Evolutionary conservation across 2,888 invertebrate genomes (phyloP).

Genomic region (Cephonodes hylas): DNA sequence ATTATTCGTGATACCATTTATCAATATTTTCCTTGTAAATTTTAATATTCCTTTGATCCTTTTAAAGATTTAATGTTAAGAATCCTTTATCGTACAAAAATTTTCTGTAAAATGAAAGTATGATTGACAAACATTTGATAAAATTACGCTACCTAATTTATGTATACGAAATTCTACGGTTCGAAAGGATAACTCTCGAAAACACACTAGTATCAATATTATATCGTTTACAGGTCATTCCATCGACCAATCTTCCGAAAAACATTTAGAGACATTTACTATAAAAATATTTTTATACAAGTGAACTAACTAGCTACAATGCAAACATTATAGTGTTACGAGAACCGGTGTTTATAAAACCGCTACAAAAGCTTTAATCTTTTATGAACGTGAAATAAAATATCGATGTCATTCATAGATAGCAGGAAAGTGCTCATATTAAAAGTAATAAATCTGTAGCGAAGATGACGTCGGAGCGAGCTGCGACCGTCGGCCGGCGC

Average conservation of each 20-base stretch:
- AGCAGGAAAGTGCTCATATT: slow-evolving; percentile 58
- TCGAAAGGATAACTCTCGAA: too few species aligned
- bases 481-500: neutral
- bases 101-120: too few species aligned
- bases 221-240: too few species aligned
- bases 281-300: neutral
- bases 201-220: too few species aligned
- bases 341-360: neutral
- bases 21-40: neutral
- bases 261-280: too few species aligned
- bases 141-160: too few species aligned
- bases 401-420: slow-evolving; percentile 52
- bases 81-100: too few species aligned
- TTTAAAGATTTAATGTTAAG: neutral
- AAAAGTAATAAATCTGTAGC: slow-evolving; percentile 75
- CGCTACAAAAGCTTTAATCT: neutral
- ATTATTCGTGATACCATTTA: neutral
- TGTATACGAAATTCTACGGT: too few species aligned
- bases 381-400: slow-evolving; percentile 39
- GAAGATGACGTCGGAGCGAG: slow-evolving; percentile 38
- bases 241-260: too few species aligned
- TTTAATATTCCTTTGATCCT: too few species aligned
- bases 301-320: neutral
- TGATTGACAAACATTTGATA: too few species aligned
- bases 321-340: neutral